phyloP scores from a whole-genome alignment of 1,140 invertebrate genomes.

The Bicyclus anynana region DNA sequence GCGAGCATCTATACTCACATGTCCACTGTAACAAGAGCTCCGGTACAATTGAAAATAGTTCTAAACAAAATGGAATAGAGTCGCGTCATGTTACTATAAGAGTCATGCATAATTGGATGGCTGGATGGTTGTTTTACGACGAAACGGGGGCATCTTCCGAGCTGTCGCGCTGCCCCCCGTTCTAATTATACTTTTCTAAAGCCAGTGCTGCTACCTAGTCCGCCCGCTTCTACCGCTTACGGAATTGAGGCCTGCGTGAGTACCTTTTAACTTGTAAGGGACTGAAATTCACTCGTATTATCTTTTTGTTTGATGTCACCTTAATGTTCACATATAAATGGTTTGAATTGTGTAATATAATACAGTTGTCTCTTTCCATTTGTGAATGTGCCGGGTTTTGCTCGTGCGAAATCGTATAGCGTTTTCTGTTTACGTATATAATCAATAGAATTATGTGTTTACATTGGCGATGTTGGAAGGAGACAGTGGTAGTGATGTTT shows the following conservation, averaged over 20 bases:
- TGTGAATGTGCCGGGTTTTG: background rate
- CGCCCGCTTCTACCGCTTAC: slow-evolving; percentile 34
- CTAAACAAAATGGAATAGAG: slow-evolving; percentile 19
- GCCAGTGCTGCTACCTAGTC: slow-evolving; percentile 34
- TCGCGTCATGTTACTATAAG: slow-evolving; percentile 13
- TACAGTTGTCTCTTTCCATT: slow-evolving; percentile 3
- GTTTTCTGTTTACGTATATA: background rate
- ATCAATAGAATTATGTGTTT: slow-evolving; percentile 3
- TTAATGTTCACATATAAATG: background rate
- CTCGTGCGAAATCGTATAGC: background rate
- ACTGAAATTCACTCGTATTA: slow-evolving; percentile 4
- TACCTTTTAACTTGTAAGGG: slow-evolving; percentile 18
- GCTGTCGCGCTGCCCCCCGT: slow-evolving; percentile 38
- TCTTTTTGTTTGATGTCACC: slow-evolving; percentile 13
- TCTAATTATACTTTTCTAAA: slow-evolving; percentile 50
- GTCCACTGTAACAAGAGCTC: slow-evolving; percentile 11
- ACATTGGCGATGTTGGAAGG: background rate
- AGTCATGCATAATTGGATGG: slow-evolving; percentile 30
- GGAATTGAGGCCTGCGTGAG: slow-evolving; percentile 29
- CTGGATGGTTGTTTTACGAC: slow-evolving; percentile 37
- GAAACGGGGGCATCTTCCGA: slow-evolving; percentile 48
- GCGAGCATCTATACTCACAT: slow-evolving; percentile 18
- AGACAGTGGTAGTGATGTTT: background rate
- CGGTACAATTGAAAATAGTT: slow-evolving; percentile 16
- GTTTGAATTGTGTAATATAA: background rate